Base-by-base conservation (phyloP, 1,140 invertebrate species). In the Leguminivora glycinivorella region DNA sequence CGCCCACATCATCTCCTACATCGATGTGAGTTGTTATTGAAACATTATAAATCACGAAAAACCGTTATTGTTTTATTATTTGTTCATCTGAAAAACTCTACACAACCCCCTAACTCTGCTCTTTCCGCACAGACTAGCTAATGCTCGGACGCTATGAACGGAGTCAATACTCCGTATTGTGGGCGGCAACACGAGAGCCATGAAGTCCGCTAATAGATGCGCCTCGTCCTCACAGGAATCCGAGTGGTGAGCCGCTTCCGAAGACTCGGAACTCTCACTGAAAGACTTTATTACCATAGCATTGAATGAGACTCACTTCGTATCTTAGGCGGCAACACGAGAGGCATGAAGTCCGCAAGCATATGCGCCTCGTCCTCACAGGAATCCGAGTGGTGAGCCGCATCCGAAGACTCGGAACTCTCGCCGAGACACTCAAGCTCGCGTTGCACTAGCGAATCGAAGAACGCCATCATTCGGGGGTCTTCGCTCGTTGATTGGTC, bases 401-500 rank as follows among this genome's bases (percentile, higher is more conserved):
- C 19, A 86, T 83, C 3, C 70, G 83, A 77, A 0, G 92, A 93
- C 74, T 93, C 93, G 5, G 92, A 93, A 70, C 93, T 93, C 29
- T 92, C 92, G 5, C 86, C 92, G 93, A 95, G 94, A 14, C 94
- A 96, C 88, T 98, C 96, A 52, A 98, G 94, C 87, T 98, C 97
- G 19, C 96, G 93, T 86, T 98, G 97, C 7, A 99, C 96, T 0
- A 98, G 88, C 3, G 97, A 97, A 92, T 99, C 98, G 82, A 99
- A 99, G 89, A 98, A 98, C 22, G 98, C 98, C 95, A 99, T 96
- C 98, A 99, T 98, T 58, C 97, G 93, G 1, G 96, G 95, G 91
- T 99, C 98, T 91, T 99, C 98, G 47, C 95, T 94, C 0, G 95
- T 97, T 4, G 96, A 98, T 76, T 97, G 95, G 73, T 96, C 94